Percentiles rank a stretch among this genome's conserved stretches.
phyloP scores from a whole-genome alignment of 2,888 invertebrate genomes.

The Salpingus planirostris region DNA sequence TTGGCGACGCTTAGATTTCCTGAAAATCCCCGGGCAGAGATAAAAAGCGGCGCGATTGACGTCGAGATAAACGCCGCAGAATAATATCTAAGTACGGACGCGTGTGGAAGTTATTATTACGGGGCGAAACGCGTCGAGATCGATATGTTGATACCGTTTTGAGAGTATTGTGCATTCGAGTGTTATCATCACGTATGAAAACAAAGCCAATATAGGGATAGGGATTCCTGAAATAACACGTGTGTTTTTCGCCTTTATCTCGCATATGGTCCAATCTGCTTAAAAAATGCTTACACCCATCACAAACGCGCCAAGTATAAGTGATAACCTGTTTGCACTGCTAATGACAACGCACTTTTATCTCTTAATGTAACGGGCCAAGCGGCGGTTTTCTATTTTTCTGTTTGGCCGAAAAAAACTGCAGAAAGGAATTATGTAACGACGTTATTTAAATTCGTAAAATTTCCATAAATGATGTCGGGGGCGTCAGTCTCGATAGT shows the following conservation, averaged over 20 bases:
- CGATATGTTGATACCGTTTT: too few relatives aligned
- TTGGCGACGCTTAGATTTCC: too few relatives aligned
- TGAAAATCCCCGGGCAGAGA: too few relatives aligned
- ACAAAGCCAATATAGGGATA: conserved; percentile 9
- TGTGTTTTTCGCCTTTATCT: conserved; percentile 10
- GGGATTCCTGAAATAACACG: conserved; percentile 13
- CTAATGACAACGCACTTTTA: conserved; percentile 14
- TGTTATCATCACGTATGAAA: conserved; percentile 14
- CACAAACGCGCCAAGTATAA: conserved; percentile 5
- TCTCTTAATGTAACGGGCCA: conserved; percentile 13
- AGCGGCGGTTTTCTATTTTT: too few relatives aligned
- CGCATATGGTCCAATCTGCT: conserved; percentile 14
- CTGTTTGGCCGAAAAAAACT: too few relatives aligned
- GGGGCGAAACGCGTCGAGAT: neutral
- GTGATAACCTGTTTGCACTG: conserved; percentile 10
- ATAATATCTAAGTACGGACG: too few relatives aligned
- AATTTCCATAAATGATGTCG: too few relatives aligned
- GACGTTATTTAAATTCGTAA: too few relatives aligned
- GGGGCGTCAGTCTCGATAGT: too few relatives aligned
- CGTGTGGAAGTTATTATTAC: neutral
- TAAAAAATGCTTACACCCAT: conserved; percentile 14
- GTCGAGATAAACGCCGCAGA: too few relatives aligned
- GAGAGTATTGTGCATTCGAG: conserved; percentile 10
- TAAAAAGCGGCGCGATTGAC: too few relatives aligned
- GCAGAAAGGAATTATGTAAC: too few relatives aligned